These are phyloP conservation scores for Numenius phaeopus DNA, from an alignment of 2,797 vertebrate genomes.

Conservation along the genomic window DNA sequence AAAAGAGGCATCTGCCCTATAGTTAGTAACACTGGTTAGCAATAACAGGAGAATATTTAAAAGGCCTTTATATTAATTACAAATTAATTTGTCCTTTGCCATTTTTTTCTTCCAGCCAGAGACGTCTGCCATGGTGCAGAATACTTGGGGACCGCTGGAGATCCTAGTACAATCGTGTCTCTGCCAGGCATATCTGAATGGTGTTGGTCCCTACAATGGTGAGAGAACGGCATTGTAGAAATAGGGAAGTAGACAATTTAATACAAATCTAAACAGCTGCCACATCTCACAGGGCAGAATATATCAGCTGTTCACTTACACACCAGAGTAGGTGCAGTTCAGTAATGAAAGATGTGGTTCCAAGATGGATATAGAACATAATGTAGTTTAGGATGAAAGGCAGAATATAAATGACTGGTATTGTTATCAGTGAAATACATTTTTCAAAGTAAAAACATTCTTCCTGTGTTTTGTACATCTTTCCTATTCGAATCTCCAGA, in stretches of 20 bases:
- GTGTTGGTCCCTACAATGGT: not conserved
- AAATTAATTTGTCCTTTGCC: not conserved
- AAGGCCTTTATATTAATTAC: not conserved
- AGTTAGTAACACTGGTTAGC: not conserved
- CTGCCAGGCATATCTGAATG: not conserved
- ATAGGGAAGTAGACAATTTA: not conserved
- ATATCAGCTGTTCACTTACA: not conserved
- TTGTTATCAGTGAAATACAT: not conserved
- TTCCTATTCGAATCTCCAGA: slow-evolving; percentile 7
- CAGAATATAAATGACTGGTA: not conserved
- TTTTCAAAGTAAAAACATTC: slow-evolving; percentile 8
- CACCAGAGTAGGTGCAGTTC: not conserved
- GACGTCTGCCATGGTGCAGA: not conserved
- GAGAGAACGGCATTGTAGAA: not conserved
- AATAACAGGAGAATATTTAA: not conserved
- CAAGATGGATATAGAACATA: not conserved
- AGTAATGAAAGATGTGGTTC: not conserved
- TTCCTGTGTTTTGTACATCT: not conserved
- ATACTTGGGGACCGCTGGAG: not conserved
- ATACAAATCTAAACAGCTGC: not conserved
- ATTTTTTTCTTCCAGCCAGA: not conserved
- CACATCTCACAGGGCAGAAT: not conserved
- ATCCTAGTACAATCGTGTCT: not conserved
- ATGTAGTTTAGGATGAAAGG: not conserved
- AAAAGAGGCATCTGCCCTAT: not conserved